These are phyloP conservation scores for Euborellia annulipes DNA, from an alignment of 1,140 invertebrate species.

Conservation along the genomic window DNA sequence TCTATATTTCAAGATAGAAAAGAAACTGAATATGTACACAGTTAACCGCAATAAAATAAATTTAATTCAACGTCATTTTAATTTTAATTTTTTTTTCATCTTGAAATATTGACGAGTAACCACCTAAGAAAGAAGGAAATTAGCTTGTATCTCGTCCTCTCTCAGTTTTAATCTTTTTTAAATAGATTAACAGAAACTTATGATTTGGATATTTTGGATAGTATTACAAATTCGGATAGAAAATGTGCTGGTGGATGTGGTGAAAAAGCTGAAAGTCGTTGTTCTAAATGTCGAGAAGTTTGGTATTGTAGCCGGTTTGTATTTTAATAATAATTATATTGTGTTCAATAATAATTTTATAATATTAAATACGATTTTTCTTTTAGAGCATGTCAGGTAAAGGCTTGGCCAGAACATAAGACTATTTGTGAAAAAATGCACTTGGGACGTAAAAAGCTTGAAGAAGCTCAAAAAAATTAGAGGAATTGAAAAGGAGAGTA, in stretches of 20 bases:
- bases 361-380: slow-evolving; percentile 3
- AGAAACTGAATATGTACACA: too few relatives aligned
- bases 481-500: neutral
- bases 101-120: too few relatives aligned
- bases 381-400: slow-evolving; percentile 31
- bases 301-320: slow-evolving; percentile 35
- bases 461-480: slow-evolving; percentile 9
- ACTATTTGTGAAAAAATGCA: slow-evolving; percentile 21
- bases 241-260: slow-evolving; percentile 27
- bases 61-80: too few relatives aligned
- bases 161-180: too few relatives aligned
- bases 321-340: neutral
- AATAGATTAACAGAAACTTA: slow-evolving; percentile 21
- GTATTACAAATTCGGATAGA: slow-evolving; percentile 19
- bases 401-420: slow-evolving; percentile 29
- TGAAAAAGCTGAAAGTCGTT: slow-evolving; percentile 27
- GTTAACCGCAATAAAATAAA: too few relatives aligned
- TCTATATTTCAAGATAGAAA: too few relatives aligned
- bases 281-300: slow-evolving; percentile 31
- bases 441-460: slow-evolving; percentile 13
- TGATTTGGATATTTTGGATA: slow-evolving; percentile 30
- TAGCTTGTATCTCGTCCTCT: too few relatives aligned
- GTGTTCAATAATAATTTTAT: neutral
- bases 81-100: too few relatives aligned
- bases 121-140: too few relatives aligned